Percentiles rank a stretch among this genome's conserved stretches.
Conservation (phyloP, 2,888 invertebrate species). For the Pandemis corylana region DNA sequence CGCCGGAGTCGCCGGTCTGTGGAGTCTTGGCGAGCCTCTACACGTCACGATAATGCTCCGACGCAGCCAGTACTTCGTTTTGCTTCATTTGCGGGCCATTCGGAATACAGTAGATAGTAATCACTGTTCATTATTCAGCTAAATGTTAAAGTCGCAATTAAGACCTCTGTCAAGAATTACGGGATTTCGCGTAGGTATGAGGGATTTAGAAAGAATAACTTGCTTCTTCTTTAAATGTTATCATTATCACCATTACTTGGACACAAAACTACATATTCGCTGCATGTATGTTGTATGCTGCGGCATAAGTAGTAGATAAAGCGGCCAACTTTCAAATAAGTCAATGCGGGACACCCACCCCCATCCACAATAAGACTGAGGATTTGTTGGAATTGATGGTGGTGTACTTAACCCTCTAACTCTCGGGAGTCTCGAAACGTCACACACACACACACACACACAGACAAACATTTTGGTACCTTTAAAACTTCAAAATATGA, state of each 20-base stretch:
- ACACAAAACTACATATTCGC: neutral
- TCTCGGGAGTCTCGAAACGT: no score
- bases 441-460: no score
- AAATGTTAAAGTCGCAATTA: neutral
- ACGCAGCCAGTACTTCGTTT: conserved; percentile 47
- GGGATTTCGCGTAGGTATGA: neutral
- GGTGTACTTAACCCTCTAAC: no score
- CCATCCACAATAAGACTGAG: no score
- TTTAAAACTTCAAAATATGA: no score
- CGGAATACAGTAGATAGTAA: neutral
- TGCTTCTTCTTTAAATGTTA: no score
- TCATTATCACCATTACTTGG: neutral
- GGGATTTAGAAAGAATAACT: neutral
- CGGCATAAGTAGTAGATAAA: neutral
- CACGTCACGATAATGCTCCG: conserved; percentile 49
- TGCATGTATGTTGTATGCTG: neutral
- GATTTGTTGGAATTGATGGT: no score
- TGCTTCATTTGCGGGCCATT: conserved; percentile 17
- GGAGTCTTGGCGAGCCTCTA: conserved; percentile 56
- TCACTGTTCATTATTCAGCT: neutral
- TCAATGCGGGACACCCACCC: no score
- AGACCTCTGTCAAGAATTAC: neutral
- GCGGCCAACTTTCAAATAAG: no score
- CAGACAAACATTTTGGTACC: no score
- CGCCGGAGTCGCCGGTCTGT: conserved; percentile 53